Percentiles rank a stretch among this genome's conserved stretches.
Evolutionary conservation across 2,888 invertebrate species (phyloP).

Genomic region (Catocala sponsa): DNA sequence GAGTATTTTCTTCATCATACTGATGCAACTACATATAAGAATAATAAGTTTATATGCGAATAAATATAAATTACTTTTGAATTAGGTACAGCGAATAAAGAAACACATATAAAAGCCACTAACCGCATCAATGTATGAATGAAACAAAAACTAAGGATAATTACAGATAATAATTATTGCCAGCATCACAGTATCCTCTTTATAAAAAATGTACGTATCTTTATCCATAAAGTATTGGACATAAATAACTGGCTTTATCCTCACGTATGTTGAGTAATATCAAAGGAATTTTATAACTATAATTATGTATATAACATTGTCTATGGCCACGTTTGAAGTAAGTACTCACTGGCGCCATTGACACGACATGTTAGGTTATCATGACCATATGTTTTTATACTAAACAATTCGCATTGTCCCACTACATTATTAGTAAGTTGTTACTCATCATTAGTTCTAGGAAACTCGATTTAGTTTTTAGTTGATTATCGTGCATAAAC

Average conservation of each 20-base stretch:
- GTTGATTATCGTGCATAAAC: not conserved
- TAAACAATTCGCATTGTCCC: conserved; percentile 19
- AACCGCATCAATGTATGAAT: not conserved
- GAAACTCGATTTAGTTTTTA: conserved; percentile 3
- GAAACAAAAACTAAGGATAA: conserved; percentile 3
- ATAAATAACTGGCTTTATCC: conserved; percentile 62
- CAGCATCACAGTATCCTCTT: conserved; percentile 22
- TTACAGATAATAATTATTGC: conserved; percentile 8
- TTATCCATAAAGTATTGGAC: conserved; percentile 38
- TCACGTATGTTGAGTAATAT: conserved; percentile 63
- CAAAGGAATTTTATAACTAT: conserved; percentile 58
- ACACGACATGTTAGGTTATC: conserved; percentile 50
- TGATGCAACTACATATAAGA: too few relatives aligned
- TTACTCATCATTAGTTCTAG: conserved; percentile 15
- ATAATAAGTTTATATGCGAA: too few relatives aligned
- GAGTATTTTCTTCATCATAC: too few relatives aligned
- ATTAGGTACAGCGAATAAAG: too few relatives aligned
- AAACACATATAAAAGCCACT: conserved; percentile 28
- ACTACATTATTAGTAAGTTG: not conserved
- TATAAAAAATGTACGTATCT: conserved; percentile 36
- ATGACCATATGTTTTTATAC: conserved; percentile 21
- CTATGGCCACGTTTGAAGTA: conserved; percentile 52
- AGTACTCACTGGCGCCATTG: conserved; percentile 61
- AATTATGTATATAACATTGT: conserved; percentile 46
- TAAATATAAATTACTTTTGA: too few relatives aligned